Evolutionary conservation across 2,888 invertebrate species (phyloP).

Genomic region (Leptopterna dolabrata): DNA sequence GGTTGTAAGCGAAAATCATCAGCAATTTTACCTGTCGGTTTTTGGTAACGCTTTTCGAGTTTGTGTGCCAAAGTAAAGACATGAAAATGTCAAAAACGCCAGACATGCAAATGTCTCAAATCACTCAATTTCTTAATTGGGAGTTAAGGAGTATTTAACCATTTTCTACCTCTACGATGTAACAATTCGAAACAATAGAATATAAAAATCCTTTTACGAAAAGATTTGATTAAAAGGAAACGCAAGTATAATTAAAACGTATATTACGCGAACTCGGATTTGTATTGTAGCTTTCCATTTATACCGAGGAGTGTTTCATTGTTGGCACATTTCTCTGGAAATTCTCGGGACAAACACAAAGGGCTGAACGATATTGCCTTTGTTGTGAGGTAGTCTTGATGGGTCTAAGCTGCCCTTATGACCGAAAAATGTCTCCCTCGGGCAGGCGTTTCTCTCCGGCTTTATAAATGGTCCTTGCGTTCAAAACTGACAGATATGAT

Average conservation of each 20-base stretch:
- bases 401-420: neutral
- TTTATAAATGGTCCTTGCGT: neutral
- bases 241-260: neutral
- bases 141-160: too few species aligned
- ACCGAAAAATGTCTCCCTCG: neutral
- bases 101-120: too few species aligned
- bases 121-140: too few species aligned
- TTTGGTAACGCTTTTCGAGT: too few species aligned
- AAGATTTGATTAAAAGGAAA: too few species aligned
- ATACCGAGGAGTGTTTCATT: neutral
- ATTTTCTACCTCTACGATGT: too few species aligned
- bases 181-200: too few species aligned
- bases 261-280: neutral
- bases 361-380: neutral
- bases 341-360: neutral
- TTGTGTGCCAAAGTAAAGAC: too few species aligned
- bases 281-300: neutral
- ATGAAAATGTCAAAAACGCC: too few species aligned
- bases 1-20: too few species aligned
- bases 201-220: too few species aligned
- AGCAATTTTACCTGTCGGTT: too few species aligned
- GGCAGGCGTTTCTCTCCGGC: neutral
- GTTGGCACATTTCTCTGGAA: neutral
- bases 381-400: constrained; percentile 5
- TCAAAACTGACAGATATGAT: neutral